These are phyloP conservation scores for Palythoa grandiflora DNA, from an alignment of 92 coral and sea anemone species.

Conservation along the genomic window DNA sequence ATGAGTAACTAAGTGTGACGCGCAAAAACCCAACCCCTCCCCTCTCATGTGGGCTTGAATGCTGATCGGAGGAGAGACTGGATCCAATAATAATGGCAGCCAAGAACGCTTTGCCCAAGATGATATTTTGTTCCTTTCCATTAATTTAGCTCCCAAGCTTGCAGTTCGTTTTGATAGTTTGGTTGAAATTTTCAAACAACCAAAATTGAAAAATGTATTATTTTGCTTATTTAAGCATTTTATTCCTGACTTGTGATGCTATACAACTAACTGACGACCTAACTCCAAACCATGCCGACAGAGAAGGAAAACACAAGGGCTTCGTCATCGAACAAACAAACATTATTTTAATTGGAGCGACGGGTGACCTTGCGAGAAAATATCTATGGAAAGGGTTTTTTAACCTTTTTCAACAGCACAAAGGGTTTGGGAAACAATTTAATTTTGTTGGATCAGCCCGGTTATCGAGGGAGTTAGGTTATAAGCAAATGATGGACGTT, in stretches of 20 bases:
- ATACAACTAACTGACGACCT: neutral
- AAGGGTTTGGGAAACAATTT: constrained; percentile 42
- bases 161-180: neutral
- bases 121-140: neutral
- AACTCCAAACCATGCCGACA: neutral
- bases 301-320: neutral
- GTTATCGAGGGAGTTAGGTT: constrained; percentile 62
- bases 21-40: too few species aligned
- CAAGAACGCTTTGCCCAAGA: too few species aligned
- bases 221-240: neutral
- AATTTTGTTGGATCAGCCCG: constrained; percentile 84
- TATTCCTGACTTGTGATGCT: neutral
- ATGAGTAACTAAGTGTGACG: too few species aligned
- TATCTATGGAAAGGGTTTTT: constrained; percentile 94
- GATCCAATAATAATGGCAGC: too few species aligned
- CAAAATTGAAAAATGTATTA: neutral
- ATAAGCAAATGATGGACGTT: constrained; percentile 57
- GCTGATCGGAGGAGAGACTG: too few species aligned
- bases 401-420: constrained; percentile 62
- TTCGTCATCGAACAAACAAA: constrained; percentile 21
- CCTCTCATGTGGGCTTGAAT: too few species aligned
- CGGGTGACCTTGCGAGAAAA: constrained; percentile 91
- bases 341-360: constrained; percentile 84
- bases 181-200: neutral
- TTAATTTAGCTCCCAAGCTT: neutral